Evolutionary conservation across 2,888 invertebrate species (phyloP).

Genomic region (Drosophila diplacantha): DNA sequence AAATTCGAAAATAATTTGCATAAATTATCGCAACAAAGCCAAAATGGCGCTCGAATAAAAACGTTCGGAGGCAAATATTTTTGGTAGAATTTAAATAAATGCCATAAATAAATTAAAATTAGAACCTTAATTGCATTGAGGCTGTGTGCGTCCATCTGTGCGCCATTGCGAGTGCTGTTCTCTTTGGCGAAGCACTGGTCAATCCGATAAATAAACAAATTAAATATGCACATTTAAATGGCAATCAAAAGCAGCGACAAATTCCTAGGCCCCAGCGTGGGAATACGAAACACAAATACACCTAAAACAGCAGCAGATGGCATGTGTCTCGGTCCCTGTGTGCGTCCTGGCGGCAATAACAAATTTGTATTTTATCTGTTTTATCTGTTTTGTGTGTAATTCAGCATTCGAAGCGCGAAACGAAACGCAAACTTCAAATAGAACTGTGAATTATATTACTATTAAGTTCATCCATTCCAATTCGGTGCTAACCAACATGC

Average conservation of each 20-base stretch:
- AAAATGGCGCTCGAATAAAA: slow-evolving; percentile 29
- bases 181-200: slow-evolving; percentile 17
- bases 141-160: slow-evolving; percentile 26
- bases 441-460: slow-evolving; percentile 37
- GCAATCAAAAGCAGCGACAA: slow-evolving; percentile 42
- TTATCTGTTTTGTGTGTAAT: slow-evolving; percentile 39
- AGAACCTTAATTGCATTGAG: slow-evolving; percentile 54
- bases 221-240: slow-evolving; percentile 59
- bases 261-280: slow-evolving; percentile 23
- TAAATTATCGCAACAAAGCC: slow-evolving; percentile 52
- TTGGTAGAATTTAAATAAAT: slow-evolving; percentile 39
- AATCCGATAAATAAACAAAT: slow-evolving; percentile 50
- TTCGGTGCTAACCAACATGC: slow-evolving; percentile 42
- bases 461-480: slow-evolving; percentile 29
- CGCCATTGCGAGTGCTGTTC: background rate
- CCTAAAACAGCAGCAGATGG: slow-evolving; percentile 33
- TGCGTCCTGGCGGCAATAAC: slow-evolving; percentile 36
- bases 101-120: slow-evolving; percentile 42
- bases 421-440: slow-evolving; percentile 33
- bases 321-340: slow-evolving; percentile 14
- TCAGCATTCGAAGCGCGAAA: slow-evolving; percentile 25
- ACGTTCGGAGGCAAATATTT: slow-evolving; percentile 28
- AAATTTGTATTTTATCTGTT: slow-evolving; percentile 24
- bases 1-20: slow-evolving; percentile 51
- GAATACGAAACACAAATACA: slow-evolving; percentile 36